Conservation (phyloP, 2,797 vertebrate species). For the Sebastolobus alascanus region DNA sequence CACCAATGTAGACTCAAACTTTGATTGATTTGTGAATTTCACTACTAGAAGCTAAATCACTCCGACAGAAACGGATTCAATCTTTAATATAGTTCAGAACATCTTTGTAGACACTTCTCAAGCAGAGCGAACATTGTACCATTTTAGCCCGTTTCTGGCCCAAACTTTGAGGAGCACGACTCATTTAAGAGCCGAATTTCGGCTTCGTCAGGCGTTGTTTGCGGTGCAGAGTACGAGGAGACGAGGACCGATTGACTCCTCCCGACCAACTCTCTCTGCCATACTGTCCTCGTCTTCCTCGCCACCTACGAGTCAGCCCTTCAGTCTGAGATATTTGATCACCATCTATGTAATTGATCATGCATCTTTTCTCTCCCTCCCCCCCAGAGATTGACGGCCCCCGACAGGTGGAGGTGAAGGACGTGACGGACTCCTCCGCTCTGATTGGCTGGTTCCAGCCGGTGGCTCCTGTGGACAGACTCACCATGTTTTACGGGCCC, state of each 20-base stretch:
- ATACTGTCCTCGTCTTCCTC: too few relatives aligned
- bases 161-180: too few relatives aligned
- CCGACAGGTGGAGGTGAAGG: slow-evolving; percentile 88
- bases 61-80: not conserved
- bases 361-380: too few relatives aligned
- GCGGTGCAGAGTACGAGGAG: too few relatives aligned
- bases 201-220: too few relatives aligned
- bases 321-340: not conserved
- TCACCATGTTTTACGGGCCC: slow-evolving; percentile 87
- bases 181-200: too few relatives aligned
- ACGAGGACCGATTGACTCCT: too few relatives aligned
- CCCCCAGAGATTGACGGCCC: slow-evolving; percentile 90
- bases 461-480: slow-evolving; percentile 85
- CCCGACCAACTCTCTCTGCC: too few relatives aligned
- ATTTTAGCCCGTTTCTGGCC: too few relatives aligned
- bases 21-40: not conserved
- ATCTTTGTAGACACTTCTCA: not conserved
- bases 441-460: slow-evolving; percentile 93
- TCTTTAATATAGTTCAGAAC: not conserved
- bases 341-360: not conserved
- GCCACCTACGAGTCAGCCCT: not conserved
- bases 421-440: slow-evolving; percentile 91
- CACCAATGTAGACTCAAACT: not conserved
- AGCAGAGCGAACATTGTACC: not conserved
- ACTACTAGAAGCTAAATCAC: not conserved